Evolutionary conservation across 2,797 vertebrate species (phyloP).

Genomic region (Buphagus erythrorhynchus): DNA sequence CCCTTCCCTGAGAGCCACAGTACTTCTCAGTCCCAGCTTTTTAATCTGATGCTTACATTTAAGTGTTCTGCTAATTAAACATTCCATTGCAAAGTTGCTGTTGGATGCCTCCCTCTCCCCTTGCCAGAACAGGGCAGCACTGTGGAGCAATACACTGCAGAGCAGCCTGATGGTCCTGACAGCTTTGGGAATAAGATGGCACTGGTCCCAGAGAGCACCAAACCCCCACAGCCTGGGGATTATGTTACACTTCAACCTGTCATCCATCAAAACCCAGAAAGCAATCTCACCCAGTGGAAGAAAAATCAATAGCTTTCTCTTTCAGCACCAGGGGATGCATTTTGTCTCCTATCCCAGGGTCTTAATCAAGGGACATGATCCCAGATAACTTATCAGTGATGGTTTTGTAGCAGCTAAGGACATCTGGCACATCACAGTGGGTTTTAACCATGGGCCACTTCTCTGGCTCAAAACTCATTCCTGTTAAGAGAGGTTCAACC

Average conservation of each 20-base stretch:
- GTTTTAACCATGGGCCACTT: not conserved
- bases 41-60: not conserved
- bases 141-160: not conserved
- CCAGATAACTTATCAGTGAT: constrained; percentile 25
- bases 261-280: constrained; percentile 69
- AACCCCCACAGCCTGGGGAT: constrained; percentile 32
- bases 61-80: constrained; percentile 35
- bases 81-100: constrained; percentile 8
- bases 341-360: constrained; percentile 53
- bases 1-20: not conserved
- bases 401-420: not conserved
- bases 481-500: not conserved
- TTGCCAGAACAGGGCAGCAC: not conserved
- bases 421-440: constrained; percentile 30
- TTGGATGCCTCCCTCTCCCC: not conserved
- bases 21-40: not conserved
- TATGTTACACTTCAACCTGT: constrained; percentile 58
- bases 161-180: constrained; percentile 35
- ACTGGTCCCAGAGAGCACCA: constrained; percentile 5
- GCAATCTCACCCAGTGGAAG: constrained; percentile 45
- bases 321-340: constrained; percentile 60
- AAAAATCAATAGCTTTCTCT: constrained; percentile 72
- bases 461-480: not conserved
- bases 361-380: constrained; percentile 68
- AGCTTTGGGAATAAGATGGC: constrained; percentile 36